Evolutionary conservation across 2,797 vertebrate species (phyloP).

Genomic region (Silurus aristotelis): DNA sequence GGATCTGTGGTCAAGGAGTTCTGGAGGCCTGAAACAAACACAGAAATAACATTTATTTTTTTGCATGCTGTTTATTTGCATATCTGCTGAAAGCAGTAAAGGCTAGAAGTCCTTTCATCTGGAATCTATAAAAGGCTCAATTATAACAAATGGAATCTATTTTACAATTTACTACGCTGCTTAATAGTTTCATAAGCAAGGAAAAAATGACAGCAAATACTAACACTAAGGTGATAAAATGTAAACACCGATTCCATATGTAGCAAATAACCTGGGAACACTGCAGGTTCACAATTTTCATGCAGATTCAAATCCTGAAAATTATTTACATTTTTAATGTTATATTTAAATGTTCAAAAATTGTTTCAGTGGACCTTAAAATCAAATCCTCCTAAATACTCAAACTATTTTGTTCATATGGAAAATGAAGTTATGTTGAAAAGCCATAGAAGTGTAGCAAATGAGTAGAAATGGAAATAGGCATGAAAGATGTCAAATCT

Average conservation of each 20-base stretch:
- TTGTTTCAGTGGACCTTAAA: neutral
- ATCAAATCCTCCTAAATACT: neutral
- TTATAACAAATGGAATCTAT: constrained; percentile 19
- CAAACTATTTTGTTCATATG: neutral
- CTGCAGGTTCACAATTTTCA: neutral
- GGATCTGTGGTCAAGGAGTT: constrained; percentile 78
- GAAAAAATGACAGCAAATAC: constrained; percentile 27
- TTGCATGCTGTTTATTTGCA: constrained; percentile 24
- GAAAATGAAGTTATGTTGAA: neutral
- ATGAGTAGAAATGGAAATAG: neutral
- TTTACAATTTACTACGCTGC: neutral
- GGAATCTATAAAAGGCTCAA: constrained; percentile 1
- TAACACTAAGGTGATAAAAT: constrained; percentile 3
- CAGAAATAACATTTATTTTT: constrained; percentile 33
- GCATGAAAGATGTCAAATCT: constrained; percentile 6
- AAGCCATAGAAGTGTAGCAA: neutral
- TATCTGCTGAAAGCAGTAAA: constrained; percentile 2
- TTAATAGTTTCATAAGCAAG: constrained; percentile 21
- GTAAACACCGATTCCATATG: neutral
- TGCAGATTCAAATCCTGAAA: neutral
- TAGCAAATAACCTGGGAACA: neutral
- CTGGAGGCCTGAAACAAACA: constrained; percentile 78
- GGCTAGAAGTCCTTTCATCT: neutral
- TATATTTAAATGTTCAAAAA: neutral
- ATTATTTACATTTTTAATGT: neutral